Conservation (phyloP, 1,140 invertebrate genomes). For the Drosophila obscura region DNA sequence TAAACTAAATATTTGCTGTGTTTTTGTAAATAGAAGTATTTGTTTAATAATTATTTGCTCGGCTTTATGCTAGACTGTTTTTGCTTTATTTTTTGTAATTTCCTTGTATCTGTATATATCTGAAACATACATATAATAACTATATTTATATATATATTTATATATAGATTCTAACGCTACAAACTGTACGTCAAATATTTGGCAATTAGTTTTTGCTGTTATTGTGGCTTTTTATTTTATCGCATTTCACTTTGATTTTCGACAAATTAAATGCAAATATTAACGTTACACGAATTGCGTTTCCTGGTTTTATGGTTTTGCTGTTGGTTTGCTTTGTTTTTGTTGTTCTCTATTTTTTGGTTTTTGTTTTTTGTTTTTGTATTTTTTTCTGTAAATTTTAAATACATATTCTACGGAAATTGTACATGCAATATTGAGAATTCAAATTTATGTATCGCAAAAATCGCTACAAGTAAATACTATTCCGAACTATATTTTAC, state of each 20-base stretch:
- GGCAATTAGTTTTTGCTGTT: slow-evolving; percentile 74
- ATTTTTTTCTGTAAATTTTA: slow-evolving; percentile 18
- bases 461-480: slow-evolving; percentile 45
- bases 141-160: slow-evolving; percentile 33
- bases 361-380: slow-evolving; percentile 4
- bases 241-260: slow-evolving; percentile 56
- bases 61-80: slow-evolving; percentile 39
- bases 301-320: slow-evolving; percentile 23
- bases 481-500: slow-evolving; percentile 58
- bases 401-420: slow-evolving; percentile 50
- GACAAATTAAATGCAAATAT: slow-evolving; percentile 78
- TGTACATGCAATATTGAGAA: slow-evolving; percentile 67
- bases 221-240: slow-evolving; percentile 48
- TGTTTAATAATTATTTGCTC: slow-evolving; percentile 67
- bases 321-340: slow-evolving; percentile 41
- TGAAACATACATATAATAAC: slow-evolving; percentile 22
- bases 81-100: slow-evolving; percentile 29
- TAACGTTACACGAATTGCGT: slow-evolving; percentile 48
- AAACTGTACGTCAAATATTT: slow-evolving; percentile 75
- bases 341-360: slow-evolving; percentile 26
- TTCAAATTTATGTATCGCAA: slow-evolving; percentile 44
- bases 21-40: slow-evolving; percentile 74
- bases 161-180: slow-evolving; percentile 46
- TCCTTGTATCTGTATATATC: slow-evolving; percentile 30
- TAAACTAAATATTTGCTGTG: slow-evolving; percentile 73